phyloP scores from a whole-genome alignment of 2,797 vertebrate genomes.

The Rhinichthys osculus region DNA sequence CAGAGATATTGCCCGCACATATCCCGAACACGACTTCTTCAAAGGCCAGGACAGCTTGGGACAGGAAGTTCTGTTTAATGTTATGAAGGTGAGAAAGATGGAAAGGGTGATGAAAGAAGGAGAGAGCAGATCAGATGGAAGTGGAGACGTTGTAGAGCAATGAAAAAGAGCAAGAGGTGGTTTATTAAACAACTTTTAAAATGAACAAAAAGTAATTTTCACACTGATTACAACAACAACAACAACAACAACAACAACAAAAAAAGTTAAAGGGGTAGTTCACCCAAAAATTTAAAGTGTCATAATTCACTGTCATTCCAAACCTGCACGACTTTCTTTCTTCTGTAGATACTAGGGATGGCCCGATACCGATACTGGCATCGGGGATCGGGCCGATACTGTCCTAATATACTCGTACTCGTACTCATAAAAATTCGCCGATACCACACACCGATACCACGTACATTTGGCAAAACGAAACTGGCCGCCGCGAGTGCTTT shows the following conservation, averaged over 20 bases:
- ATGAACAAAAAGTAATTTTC: neutral
- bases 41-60: conserved; percentile 98
- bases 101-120: neutral
- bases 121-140: neutral
- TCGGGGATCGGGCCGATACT: too few species aligned
- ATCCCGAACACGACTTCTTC: conserved; percentile 97
- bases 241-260: too few species aligned
- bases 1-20: conserved; percentile 97
- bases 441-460: too few species aligned
- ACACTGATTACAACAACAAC: neutral
- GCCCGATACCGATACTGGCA: too few species aligned
- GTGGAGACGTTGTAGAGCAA: neutral
- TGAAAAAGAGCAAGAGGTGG: neutral
- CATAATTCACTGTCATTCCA: neutral
- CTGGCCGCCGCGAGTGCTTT: too few species aligned
- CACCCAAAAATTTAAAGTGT: neutral
- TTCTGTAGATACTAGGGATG: neutral
- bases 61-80: conserved; percentile 98
- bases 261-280: neutral
- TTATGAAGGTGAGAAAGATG: conserved; percentile 89
- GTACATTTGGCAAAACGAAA: too few species aligned
- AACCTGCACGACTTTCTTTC: neutral
- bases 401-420: too few species aligned
- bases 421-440: too few species aligned
- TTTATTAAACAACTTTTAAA: neutral